Base-by-base conservation (phyloP, 2,797 vertebrate genomes). In the Myoxocephalus aenaeus region DNA sequence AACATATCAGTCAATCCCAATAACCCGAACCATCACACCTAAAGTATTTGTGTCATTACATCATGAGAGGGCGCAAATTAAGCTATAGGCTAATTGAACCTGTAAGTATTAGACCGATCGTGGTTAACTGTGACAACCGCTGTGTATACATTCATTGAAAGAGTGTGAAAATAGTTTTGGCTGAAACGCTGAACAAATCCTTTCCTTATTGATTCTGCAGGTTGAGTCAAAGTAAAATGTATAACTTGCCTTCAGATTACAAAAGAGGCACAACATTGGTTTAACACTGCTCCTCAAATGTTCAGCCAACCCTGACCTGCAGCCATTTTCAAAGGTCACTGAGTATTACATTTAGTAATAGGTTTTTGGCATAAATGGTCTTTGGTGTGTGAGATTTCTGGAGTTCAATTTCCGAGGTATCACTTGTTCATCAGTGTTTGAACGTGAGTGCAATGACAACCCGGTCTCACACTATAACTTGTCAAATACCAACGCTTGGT, bases 41-140 rank as follows among this genome's bases (percentile, higher is more conserved):
- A 5, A 76, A 62, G 61, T 59, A 18, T 65, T 1, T 50, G 46
- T 36, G 38, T 65, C 57, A 75, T 72, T 65, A 65, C 2, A 29
- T 7, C 32, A 42, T 27, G n/a, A 25, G 14, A 48, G n/a, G 48
- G 38, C 61, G 40, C n/a, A 51, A 50, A 46, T 13, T 15, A 18
- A 57, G 63, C 64, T 61, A 29, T 13, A 9, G 42, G 65, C 50
- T 65, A 67, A 76, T 4, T 63, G 18, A 54, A 61, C 61, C 68
- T 70, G n/a, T 18, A 65, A 54, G 29, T 72, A 54, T 48, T 65
- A 56, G 17, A 54, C 54, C 32, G n/a, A 54, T 67, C 63, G 81
- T 84, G 73, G 86, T 81, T 56, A 77, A 72, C 57, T 48, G 51
- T 54, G 67, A 75, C 57, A 27, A n/a, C 38, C 57, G 53, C 25